A percentile compares a stretch with the other conserved stretches of the same genome.
These are phyloP conservation scores for Galagoides demidoff DNA, from an alignment of 2,797 vertebrate species.

Conservation along the genomic window DNA sequence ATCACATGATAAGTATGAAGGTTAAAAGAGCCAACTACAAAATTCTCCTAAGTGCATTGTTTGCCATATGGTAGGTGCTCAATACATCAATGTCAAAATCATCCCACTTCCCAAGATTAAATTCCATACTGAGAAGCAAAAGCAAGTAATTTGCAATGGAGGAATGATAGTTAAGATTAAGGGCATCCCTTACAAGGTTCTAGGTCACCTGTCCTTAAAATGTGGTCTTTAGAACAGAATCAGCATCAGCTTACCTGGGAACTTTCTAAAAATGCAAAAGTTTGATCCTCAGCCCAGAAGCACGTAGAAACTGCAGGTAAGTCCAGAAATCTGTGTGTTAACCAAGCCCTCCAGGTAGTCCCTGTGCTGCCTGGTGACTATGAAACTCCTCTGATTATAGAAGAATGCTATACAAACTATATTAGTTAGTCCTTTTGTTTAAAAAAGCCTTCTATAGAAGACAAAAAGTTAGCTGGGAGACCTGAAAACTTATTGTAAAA, in stretches of 20 bases:
- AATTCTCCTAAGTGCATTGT: neutral
- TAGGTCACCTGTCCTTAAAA: neutral
- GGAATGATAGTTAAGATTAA: neutral
- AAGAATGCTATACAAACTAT: neutral
- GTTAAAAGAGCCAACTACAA: neutral
- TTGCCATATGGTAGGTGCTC: neutral
- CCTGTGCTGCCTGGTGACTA: neutral
- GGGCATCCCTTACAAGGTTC: neutral
- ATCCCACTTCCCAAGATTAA: neutral
- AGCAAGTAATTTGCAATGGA: neutral
- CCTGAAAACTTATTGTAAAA: neutral
- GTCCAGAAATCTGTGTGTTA: neutral
- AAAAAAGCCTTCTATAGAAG: neutral
- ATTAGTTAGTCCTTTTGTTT: neutral
- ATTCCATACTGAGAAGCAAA: neutral
- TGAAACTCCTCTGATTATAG: neutral
- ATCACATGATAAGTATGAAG: neutral
- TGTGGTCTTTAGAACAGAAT: neutral
- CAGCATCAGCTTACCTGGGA: neutral
- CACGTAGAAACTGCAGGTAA: neutral
- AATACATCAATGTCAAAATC: neutral
- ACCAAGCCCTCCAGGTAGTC: neutral
- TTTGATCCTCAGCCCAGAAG: neutral
- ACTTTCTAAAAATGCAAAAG: neutral
- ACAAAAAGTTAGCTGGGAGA: neutral